Conservation (phyloP, 2,113 vertebrate species). For the Paralichthys olivaceus region DNA sequence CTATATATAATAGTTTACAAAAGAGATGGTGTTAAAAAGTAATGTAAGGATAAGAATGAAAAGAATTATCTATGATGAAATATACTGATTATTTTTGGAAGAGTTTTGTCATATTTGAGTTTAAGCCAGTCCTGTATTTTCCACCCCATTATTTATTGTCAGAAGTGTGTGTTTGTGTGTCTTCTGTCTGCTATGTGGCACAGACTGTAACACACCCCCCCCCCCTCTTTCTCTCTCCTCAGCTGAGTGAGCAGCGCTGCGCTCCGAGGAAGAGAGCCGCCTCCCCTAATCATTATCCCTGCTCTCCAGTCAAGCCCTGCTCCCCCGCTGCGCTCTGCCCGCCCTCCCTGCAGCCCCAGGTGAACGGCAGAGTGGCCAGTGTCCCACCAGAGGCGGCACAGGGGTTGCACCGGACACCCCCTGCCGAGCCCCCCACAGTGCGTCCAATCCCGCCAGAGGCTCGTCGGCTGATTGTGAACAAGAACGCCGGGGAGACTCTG, state of each 20-base stretch:
- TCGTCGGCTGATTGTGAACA: conserved; percentile 95
- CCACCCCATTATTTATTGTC: no score
- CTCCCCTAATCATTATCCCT: conserved; percentile 78
- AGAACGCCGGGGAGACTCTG: conserved; percentile 97
- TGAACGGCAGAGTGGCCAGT: conserved; percentile 44
- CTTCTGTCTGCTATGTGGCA: conserved; percentile 75
- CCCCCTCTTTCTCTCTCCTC: conserved; percentile 46
- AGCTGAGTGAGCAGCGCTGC: conserved; percentile 77
- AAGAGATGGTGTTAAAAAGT: not conserved
- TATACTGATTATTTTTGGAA: not conserved
- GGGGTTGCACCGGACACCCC: conserved; percentile 58
- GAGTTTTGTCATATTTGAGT: not conserved
- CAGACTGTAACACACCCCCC: conserved; percentile 73
- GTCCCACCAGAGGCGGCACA: conserved; percentile 52
- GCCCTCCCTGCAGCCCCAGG: conserved; percentile 83
- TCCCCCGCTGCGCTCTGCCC: conserved; percentile 74
- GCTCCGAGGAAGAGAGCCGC: conserved; percentile 71
- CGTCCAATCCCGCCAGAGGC: conserved; percentile 97
- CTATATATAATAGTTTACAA: not conserved
- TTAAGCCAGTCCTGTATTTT: no score
- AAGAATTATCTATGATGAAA: not conserved
- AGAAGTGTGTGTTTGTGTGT: not conserved
- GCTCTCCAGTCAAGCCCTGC: conserved; percentile 78
- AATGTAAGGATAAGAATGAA: not conserved
- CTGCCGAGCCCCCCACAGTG: conserved; percentile 63